These are phyloP conservation scores for Xanthia icteritia DNA, from an alignment of 2,888 invertebrate genomes.

Conservation along the genomic window DNA sequence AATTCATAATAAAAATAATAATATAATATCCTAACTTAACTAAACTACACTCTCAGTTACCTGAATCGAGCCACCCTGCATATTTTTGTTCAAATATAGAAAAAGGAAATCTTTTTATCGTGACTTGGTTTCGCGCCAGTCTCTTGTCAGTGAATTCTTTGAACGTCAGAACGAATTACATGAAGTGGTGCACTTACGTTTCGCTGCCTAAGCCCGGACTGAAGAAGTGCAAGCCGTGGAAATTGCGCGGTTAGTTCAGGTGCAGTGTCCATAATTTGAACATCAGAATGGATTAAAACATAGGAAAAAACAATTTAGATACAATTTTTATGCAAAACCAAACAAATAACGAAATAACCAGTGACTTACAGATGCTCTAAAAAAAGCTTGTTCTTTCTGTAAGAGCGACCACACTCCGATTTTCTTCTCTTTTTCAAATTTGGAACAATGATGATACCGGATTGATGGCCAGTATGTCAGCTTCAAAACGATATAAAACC, in stretches of 20 bases:
- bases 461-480: background rate
- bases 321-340: background rate
- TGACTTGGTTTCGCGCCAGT: background rate
- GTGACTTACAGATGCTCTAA: background rate
- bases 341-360: background rate
- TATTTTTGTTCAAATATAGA: no score
- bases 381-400: background rate
- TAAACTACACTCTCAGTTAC: background rate
- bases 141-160: background rate
- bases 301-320: no score
- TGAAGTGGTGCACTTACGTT: no score
- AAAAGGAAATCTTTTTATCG: no score
- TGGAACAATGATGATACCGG: background rate
- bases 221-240: no score
- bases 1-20: background rate
- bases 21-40: background rate
- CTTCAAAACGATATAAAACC: background rate
- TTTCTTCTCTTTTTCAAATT: no score
- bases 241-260: no score
- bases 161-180: no score
- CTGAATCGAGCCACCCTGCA: no score
- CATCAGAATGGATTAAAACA: no score
- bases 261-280: no score
- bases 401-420: background rate
- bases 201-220: no score